Evolutionary conservation across 2,797 vertebrate species (phyloP), one percentile per base, ranked within the genome.

Genomic region (Oreortyx pictus): DNA sequence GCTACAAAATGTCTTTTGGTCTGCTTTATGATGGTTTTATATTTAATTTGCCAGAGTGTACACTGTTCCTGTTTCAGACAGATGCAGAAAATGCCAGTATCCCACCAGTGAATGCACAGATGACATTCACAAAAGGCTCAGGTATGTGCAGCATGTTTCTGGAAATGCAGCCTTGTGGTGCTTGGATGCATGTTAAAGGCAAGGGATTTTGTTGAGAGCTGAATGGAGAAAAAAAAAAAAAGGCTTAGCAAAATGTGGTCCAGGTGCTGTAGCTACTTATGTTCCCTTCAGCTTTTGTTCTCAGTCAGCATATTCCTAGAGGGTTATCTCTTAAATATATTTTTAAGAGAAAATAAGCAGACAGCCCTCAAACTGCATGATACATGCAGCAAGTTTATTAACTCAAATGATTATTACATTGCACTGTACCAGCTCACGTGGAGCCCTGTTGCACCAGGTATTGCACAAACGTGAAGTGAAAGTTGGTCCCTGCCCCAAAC

Each of bases 81-180:
- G 76, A 89, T 86, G 71, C 44, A 93, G 80, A 95, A 95, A 91
- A 23, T 61, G 73, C 62, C 33, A 92, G 25, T 54, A 64, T 81
- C 59, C 39, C 66, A 66, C 3, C 14, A 81, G 22, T 39, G 19
- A 90, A 64, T 24, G 46, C 67, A 68, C 17, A 89, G 47, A 44
- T 35, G 59, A 64, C 61, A 57, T 66, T 71, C 50, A 68, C 14
- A 81, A 88, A 82, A 92, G 62, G n/a, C 50, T 79, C 0, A 2
- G 31, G 41, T 88, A 65, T 79, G 89, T 86, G 70, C 57, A 64
- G 20, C 60, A 47, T 15, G 19, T 44, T 39, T 71, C 60, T 84
- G 50, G 47, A 86, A 88, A 47, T 54, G 89, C 35, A 84, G 29
- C 56, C 35, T 52, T 43, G 31, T 76, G 47, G 7, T 76, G 37